Percentiles rank a stretch among this genome's conserved stretches.
Evolutionary conservation across 2,888 invertebrate species (phyloP).

Genomic region (Epinotia bilunana): DNA sequence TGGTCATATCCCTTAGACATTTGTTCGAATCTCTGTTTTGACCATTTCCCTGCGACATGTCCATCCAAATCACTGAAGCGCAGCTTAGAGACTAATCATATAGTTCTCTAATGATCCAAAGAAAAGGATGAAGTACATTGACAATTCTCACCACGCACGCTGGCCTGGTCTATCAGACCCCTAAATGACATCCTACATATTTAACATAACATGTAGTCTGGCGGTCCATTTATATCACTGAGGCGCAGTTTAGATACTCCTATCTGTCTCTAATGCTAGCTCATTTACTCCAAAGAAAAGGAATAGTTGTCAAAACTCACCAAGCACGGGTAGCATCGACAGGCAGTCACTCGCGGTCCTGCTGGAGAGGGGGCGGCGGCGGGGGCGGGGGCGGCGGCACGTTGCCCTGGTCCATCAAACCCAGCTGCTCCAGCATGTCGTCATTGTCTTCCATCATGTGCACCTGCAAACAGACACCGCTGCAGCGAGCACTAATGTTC

Average conservation of each 20-base stretch:
- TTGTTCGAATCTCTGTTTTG: no score
- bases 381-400: constrained; percentile 84
- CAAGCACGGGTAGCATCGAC: constrained; percentile 44
- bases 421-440: constrained; percentile 79
- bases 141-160: no score
- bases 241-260: no score
- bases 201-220: no score
- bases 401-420: constrained; percentile 73
- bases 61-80: not conserved
- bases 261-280: no score
- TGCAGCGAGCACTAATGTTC: not conserved
- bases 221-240: no score
- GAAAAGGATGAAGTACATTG: not conserved
- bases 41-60: no score
- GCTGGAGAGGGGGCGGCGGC: constrained; percentile 88
- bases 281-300: no score
- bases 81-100: not conserved
- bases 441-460: constrained; percentile 80
- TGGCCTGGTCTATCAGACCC: no score
- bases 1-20: no score
- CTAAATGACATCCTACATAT: no score
- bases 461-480: constrained; percentile 60
- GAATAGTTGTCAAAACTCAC: constrained; percentile 34
- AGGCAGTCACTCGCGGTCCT: constrained; percentile 57
- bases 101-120: not conserved